phyloP scores from a whole-genome alignment of 2,113 vertebrate genomes.

The Thunnus thynnus region DNA sequence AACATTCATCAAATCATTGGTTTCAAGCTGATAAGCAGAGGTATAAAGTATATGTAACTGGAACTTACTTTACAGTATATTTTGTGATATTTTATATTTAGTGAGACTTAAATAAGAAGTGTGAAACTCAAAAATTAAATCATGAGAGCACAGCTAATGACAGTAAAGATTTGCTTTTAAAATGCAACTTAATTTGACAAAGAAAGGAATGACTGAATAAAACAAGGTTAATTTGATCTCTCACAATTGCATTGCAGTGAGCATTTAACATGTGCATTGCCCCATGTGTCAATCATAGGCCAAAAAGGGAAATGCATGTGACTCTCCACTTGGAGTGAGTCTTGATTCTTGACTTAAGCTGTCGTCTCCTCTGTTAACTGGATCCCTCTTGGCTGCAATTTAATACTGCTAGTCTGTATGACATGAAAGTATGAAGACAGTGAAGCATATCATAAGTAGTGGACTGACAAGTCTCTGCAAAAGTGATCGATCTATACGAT shows the following conservation, averaged over 20 bases:
- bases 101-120: background rate
- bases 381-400: conserved; percentile 9
- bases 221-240: background rate
- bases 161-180: background rate
- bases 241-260: background rate
- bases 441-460: conserved; percentile 17
- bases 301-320: background rate
- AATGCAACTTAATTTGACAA: background rate
- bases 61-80: background rate
- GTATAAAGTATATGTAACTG: background rate
- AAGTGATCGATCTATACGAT: background rate
- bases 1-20: background rate
- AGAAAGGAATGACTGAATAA: background rate
- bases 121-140: background rate
- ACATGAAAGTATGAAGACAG: conserved; percentile 21
- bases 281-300: conserved; percentile 4
- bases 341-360: background rate
- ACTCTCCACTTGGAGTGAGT: background rate
- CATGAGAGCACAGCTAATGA: background rate
- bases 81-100: background rate
- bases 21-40: background rate
- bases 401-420: conserved; percentile 1
- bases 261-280: background rate
- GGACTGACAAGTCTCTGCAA: conserved; percentile 21
- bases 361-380: background rate